These are phyloP conservation scores for Trematocara marginatum DNA, from an alignment of 2,113 vertebrate species.

Conservation along the genomic window DNA sequence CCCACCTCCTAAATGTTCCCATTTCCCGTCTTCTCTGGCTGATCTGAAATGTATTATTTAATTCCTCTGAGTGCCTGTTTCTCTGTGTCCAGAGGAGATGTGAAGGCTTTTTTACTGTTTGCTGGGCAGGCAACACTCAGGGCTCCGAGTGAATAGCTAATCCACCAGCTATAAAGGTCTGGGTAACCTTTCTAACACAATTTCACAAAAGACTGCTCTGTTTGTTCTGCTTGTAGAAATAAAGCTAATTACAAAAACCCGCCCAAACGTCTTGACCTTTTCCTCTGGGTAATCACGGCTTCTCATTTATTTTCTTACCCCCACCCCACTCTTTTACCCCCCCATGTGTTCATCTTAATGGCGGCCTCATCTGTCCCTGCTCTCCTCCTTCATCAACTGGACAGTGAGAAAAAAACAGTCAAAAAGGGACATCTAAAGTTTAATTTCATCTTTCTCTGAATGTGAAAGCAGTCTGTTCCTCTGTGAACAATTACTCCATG, in stretches of 20 bases:
- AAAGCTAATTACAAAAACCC: conserved; percentile 66
- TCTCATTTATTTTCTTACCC: conserved; percentile 14
- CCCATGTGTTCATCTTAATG: neutral
- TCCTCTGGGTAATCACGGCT: conserved; percentile 52
- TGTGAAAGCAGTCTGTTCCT: neutral
- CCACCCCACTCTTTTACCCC: neutral
- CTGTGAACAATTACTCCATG: neutral
- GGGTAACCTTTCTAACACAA: conserved; percentile 69
- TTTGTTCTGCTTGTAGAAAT: conserved; percentile 66
- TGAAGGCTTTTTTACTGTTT: neutral
- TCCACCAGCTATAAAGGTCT: conserved; percentile 51
- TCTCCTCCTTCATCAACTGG: neutral
- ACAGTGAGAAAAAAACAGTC: neutral
- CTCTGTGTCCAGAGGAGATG: neutral
- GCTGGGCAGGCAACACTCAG: neutral
- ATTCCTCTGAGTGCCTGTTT: neutral
- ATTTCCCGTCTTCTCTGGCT: neutral
- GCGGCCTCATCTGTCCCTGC: neutral
- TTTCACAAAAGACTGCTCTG: conserved; percentile 68
- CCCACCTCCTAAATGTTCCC: conserved; percentile 12
- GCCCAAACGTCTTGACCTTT: conserved; percentile 67
- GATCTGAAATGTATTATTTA: conserved; percentile 13
- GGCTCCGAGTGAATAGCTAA: conserved; percentile 18
- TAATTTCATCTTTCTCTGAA: neutral
- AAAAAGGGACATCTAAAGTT: neutral